These are phyloP conservation scores for Syngnathus scovelli DNA, from an alignment of 2,113 vertebrate genomes.

Conservation along the genomic window DNA sequence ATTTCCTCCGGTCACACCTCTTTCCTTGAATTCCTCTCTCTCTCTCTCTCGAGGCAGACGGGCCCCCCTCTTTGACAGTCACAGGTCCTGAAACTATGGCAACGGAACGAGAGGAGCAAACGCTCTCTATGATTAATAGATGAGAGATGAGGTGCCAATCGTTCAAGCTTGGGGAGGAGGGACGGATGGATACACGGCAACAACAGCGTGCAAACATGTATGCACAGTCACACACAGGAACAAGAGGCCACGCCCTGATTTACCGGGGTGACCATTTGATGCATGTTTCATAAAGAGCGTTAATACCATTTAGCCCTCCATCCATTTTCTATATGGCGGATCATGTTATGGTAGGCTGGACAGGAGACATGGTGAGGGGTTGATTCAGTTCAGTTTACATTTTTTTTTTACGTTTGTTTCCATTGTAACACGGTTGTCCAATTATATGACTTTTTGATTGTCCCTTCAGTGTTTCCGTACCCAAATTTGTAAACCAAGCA, in stretches of 20 bases:
- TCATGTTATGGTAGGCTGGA: not conserved
- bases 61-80: slow-evolving; percentile 78
- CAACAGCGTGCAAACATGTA: slow-evolving; percentile 47
- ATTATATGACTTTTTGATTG: too few species aligned
- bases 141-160: slow-evolving; percentile 88
- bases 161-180: slow-evolving; percentile 74
- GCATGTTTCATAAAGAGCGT: not conserved
- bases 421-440: too few species aligned
- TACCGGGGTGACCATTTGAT: not conserved
- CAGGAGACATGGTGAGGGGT: not conserved
- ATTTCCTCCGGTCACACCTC: slow-evolving; percentile 57
- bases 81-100: slow-evolving; percentile 97
- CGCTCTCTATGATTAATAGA: slow-evolving; percentile 98
- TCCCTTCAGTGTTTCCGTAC: too few species aligned
- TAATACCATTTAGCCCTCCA: not conserved
- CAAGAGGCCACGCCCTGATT: slow-evolving; percentile 11
- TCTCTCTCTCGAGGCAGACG: slow-evolving; percentile 64
- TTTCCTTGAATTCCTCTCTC: slow-evolving; percentile 46
- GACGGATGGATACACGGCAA: slow-evolving; percentile 70
- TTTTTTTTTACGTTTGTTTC: too few species aligned
- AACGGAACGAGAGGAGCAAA: slow-evolving; percentile 96
- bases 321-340: not conserved
- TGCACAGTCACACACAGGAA: not conserved
- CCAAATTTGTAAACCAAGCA: too few species aligned
- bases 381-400: too few species aligned